Evolutionary conservation across 2,797 vertebrate species (phyloP).

Genomic region (Rhodeus uyekii): DNA sequence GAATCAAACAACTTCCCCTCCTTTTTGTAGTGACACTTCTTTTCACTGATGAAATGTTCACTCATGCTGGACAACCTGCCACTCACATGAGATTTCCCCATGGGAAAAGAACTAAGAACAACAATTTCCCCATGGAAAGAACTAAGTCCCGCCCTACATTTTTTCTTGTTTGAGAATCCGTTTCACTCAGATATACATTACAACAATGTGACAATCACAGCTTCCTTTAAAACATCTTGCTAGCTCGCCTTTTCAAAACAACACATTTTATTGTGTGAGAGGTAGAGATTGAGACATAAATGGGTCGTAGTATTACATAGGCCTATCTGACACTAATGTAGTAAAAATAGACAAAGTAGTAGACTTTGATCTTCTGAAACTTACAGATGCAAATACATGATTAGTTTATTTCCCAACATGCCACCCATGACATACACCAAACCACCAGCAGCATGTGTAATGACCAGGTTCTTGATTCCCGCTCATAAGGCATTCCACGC

Average conservation of each 20-base stretch:
- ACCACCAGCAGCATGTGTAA: slow-evolving; percentile 19
- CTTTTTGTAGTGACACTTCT: too few relatives aligned
- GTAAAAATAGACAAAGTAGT: background rate
- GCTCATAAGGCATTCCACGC: slow-evolving; percentile 30
- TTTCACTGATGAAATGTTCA: too few relatives aligned
- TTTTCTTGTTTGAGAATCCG: background rate
- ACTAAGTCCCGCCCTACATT: too few relatives aligned
- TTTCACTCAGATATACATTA: background rate
- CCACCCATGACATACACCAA: slow-evolving; percentile 20
- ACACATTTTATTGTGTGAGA: background rate
- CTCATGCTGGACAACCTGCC: too few relatives aligned
- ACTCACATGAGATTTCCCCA: too few relatives aligned
- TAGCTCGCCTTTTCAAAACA: background rate
- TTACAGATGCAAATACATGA: slow-evolving; percentile 31
- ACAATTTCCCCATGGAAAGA: too few relatives aligned
- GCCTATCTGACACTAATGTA: background rate
- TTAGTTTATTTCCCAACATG: slow-evolving; percentile 38
- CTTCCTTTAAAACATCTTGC: background rate
- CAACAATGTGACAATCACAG: background rate
- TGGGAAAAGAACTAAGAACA: too few relatives aligned
- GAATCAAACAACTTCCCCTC: too few relatives aligned
- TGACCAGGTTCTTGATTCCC: slow-evolving; percentile 31
- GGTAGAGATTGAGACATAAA: background rate
- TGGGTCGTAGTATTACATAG: background rate
- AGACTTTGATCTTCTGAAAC: slow-evolving; percentile 5